phyloP scores from a whole-genome alignment of 2,797 vertebrate species.

The Diplodus puntazzo region DNA sequence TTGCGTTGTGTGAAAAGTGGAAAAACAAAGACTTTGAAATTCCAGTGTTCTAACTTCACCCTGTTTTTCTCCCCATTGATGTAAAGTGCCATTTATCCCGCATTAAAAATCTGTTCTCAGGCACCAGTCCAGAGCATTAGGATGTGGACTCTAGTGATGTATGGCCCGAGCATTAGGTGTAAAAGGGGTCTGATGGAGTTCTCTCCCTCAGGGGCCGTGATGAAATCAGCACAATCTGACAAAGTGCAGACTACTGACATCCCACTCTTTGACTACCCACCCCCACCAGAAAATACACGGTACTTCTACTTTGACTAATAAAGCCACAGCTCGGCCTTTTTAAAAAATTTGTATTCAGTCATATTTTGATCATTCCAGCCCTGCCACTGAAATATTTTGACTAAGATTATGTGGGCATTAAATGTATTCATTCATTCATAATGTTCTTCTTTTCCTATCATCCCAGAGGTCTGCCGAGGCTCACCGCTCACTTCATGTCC shows the following conservation, averaged over 20 bases:
- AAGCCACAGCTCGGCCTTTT: conserved; percentile 31
- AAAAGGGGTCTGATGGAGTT: conserved; percentile 67
- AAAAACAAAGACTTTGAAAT: conserved; percentile 20
- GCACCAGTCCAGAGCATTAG: conserved; percentile 50
- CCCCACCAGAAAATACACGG: conserved; percentile 23
- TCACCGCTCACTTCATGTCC: conserved; percentile 79
- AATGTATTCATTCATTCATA: conserved; percentile 21
- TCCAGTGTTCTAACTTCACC: conserved; percentile 36
- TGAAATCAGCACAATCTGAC: conserved; percentile 70
- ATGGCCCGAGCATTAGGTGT: conserved; percentile 66
- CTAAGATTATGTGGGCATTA: conserved; percentile 20
- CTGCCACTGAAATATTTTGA: conserved; percentile 25
- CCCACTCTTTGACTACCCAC: conserved; percentile 43
- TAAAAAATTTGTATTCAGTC: background rate
- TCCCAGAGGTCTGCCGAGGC: conserved; percentile 61
- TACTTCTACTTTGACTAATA: conserved; percentile 34
- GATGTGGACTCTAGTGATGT: conserved; percentile 66
- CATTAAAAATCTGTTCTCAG: conserved; percentile 61
- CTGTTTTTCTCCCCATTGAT: conserved; percentile 17
- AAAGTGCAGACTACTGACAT: conserved; percentile 69
- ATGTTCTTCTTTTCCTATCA: conserved; percentile 42
- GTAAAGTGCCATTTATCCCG: conserved; percentile 64
- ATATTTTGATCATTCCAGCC: conserved; percentile 22
- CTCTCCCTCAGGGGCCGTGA: conserved; percentile 58
- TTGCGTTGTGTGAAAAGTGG: conserved; percentile 16